phyloP scores from a whole-genome alignment of 2,113 vertebrate species.

The Mixornis gularis region DNA sequence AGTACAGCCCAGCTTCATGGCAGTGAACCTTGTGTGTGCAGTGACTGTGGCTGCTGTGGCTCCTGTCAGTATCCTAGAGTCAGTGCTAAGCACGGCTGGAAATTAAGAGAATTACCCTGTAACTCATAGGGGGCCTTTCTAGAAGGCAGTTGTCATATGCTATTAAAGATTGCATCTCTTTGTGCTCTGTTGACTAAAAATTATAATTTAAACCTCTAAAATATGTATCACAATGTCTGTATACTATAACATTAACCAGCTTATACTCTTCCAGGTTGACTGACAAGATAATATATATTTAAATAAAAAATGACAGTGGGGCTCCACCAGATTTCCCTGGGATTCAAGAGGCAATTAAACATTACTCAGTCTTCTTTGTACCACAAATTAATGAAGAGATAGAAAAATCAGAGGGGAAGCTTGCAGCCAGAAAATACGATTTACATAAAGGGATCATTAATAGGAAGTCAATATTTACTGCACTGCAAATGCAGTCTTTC shows the following conservation, averaged over 20 bases:
- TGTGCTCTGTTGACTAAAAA: not conserved
- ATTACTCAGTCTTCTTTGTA: not conserved
- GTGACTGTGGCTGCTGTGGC: not conserved
- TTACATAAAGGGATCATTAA: not conserved
- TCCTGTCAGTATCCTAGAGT: not conserved
- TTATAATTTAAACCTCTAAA: constrained; percentile 10
- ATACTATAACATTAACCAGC: not conserved
- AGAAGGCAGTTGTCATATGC: accelerated
- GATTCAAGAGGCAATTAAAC: not conserved
- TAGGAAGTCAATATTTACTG: not conserved
- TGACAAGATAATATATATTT: constrained; percentile 34
- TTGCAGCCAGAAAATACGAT: not conserved
- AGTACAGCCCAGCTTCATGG: not conserved
- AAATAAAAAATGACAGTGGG: not conserved
- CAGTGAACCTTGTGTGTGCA: not conserved
- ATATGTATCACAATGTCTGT: not conserved
- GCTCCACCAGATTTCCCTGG: not conserved
- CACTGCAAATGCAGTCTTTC: not conserved
- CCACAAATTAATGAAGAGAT: not conserved
- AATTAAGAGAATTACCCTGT: not conserved
- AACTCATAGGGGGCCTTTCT: not conserved
- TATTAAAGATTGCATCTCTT: not conserved
- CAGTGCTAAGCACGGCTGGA: not conserved
- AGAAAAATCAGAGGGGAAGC: not conserved
- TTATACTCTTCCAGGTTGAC: not conserved